Evolutionary conservation across 1,140 invertebrate genomes (phyloP), one percentile per base, ranked within the genome.

Genomic region (Rhyzopertha dominica): DNA sequence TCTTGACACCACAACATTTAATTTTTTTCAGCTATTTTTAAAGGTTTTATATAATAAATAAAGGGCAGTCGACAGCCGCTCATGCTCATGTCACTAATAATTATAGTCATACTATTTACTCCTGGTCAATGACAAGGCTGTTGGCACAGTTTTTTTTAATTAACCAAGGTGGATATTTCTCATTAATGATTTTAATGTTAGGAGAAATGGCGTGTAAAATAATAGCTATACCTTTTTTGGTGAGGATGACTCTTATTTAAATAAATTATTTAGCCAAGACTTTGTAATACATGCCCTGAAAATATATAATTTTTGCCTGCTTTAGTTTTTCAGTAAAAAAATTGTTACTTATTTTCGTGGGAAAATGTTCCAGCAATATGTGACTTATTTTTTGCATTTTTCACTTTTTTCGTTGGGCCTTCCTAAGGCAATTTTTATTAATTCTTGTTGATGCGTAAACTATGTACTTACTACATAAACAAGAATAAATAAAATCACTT

Each of bases 221-320:
- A n/a, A 9, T 23, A 8, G 26, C 14, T 22, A 12, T 24, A 38
- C 26, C 23, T 26, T n/a, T 3, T 28, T 7, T 40, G 4, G 16
- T 2, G 14, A 13, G 25, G 19, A 28, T 40, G 38, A 16, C 17
- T 1, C 8, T 38, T 38, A 40, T 40, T 40, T 40, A 20, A n/a
- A n/a, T 25, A 34, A 30, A n/a, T 22, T n/a, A 40, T 40, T 40
- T 40, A 12, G 38, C 38, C 38, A 40, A 28, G 8, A 9, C 7
- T 29, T 40, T 40, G 9, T 40, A n/a, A n/a, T n/a, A n/a, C 38
- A 28, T 40, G 38, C 38, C 38, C 16, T 12, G 31, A 34, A 34
- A 17, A 14, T 5, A 34, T 34, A 10, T 34, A 12, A 34, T 34
- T 14, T 12, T 34, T 13, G 10, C 19, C 31, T 12, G 19, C 16